Conservation (phyloP, 2,888 invertebrate genomes). For the Chymomyza amoena region DNA sequence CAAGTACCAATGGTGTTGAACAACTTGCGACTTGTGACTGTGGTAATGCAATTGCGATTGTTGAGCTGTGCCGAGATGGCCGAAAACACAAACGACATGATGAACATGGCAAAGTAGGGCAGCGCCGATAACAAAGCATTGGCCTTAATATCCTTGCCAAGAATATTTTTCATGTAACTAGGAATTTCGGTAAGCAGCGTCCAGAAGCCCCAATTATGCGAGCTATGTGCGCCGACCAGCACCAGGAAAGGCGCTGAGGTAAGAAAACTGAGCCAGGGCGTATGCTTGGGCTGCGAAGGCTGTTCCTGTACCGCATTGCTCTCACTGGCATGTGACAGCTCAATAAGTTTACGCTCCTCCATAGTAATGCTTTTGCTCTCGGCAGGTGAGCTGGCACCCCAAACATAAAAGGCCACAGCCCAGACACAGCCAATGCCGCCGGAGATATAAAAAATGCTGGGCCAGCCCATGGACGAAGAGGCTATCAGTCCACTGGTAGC, state of each 20-base stretch:
- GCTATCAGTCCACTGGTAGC: constrained; percentile 86
- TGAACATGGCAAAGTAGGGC: constrained; percentile 87
- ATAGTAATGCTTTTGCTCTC: constrained; percentile 82
- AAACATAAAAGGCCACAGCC: constrained; percentile 81
- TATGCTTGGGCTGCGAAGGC: constrained; percentile 76
- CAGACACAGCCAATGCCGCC: constrained; percentile 83
- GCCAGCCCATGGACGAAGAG: constrained; percentile 86
- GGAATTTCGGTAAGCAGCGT: constrained; percentile 90
- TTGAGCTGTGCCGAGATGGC: constrained; percentile 81
- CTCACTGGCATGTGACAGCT: constrained; percentile 79
- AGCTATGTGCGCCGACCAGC: constrained; percentile 85
- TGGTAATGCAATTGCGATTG: constrained; percentile 69
- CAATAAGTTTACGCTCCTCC: constrained; percentile 84
- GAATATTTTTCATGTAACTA: constrained; percentile 86
- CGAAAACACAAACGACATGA: constrained; percentile 86
- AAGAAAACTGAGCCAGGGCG: constrained; percentile 87
- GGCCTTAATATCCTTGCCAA: constrained; percentile 85
- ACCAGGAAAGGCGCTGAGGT: constrained; percentile 89
- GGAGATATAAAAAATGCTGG: constrained; percentile 87
- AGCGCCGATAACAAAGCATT: constrained; percentile 85
- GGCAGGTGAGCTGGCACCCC: constrained; percentile 84
- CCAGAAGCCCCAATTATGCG: constrained; percentile 90
- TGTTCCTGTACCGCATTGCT: constrained; percentile 44
- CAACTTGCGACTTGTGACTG: constrained; percentile 79
- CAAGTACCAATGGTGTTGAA: constrained; percentile 83